phyloP scores from a whole-genome alignment of 2,113 vertebrate genomes.

The Plotosus lineatus region DNA sequence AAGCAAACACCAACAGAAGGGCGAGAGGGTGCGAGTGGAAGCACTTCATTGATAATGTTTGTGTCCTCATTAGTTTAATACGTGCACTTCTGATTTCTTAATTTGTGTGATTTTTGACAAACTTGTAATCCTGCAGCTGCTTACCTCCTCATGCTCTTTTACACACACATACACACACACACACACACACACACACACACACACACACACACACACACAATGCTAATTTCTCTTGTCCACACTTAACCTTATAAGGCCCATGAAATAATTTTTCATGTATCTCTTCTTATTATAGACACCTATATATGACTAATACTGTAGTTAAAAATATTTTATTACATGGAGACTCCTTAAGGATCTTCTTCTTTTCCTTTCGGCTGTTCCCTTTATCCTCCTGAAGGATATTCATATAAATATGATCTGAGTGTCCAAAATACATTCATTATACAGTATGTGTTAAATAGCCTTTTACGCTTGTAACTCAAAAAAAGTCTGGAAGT shows the following conservation, averaged over 20 bases:
- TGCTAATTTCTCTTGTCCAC: constrained; percentile 29
- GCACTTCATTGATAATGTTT: constrained; percentile 4
- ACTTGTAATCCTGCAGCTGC: constrained; percentile 45
- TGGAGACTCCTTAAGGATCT: too few species aligned
- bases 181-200: constrained; percentile 2
- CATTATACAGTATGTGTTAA: too few species aligned
- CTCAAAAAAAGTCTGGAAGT: too few species aligned
- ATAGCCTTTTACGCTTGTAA: too few species aligned
- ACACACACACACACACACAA: constrained; percentile 46
- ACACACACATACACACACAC: not conserved
- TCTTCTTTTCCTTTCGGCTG: too few species aligned
- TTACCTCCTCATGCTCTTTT: constrained; percentile 43
- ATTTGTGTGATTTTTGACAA: constrained; percentile 52
- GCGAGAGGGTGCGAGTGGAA: not conserved
- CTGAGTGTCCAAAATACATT: too few species aligned
- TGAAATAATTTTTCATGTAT: not conserved
- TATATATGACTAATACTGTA: not conserved
- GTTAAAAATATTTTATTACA: too few species aligned
- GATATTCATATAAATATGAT: too few species aligned
- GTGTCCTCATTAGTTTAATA: constrained; percentile 35
- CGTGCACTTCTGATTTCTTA: constrained; percentile 30
- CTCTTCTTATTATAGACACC: not conserved
- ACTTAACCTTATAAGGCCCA: not conserved
- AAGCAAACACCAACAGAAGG: not conserved
- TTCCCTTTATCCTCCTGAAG: too few species aligned